Percentiles rank a stretch among this genome's conserved stretches.
Conservation (phyloP, 2,888 invertebrate genomes). For the Macrosiphum euphorbiae region DNA sequence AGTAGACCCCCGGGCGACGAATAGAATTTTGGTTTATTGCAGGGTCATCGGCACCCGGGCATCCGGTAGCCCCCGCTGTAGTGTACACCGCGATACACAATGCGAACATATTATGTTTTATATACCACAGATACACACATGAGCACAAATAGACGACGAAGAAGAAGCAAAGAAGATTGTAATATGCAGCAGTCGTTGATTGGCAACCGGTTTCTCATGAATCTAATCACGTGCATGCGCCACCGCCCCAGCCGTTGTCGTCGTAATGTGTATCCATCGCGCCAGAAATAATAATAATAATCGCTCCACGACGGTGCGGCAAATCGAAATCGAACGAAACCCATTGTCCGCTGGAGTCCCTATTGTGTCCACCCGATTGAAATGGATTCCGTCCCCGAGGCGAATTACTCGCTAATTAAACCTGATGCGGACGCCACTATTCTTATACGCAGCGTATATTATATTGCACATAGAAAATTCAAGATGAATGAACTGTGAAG, state of each 20-base stretch:
- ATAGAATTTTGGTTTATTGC: slow-evolving; percentile 46
- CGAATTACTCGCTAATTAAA: slow-evolving; percentile 63
- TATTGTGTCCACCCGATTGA: slow-evolving; percentile 61
- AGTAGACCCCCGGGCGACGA: slow-evolving; percentile 25
- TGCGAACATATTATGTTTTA: slow-evolving; percentile 9
- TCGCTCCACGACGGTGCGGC: slow-evolving; percentile 37
- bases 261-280: slow-evolving; percentile 8
- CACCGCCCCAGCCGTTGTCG: not conserved
- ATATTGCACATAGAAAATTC: slow-evolving; percentile 27
- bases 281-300: slow-evolving; percentile 48
- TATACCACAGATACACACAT: not conserved
- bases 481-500: slow-evolving; percentile 58
- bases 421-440: slow-evolving; percentile 34
- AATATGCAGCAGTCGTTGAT: slow-evolving; percentile 45
- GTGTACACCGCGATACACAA: not conserved
- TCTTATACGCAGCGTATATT: not conserved
- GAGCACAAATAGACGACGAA: not conserved
- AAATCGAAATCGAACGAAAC: slow-evolving; percentile 64
- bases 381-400: slow-evolving; percentile 61
- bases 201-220: slow-evolving; percentile 58
- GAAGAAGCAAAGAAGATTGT: slow-evolving; percentile 21
- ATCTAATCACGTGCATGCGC: not conserved
- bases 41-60: slow-evolving; percentile 56
- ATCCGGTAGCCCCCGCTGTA: slow-evolving; percentile 46
- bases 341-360: slow-evolving; percentile 48